Evolutionary conservation across 1,140 invertebrate species (phyloP).

Genomic region (Lordiphosa stackelbergi): DNA sequence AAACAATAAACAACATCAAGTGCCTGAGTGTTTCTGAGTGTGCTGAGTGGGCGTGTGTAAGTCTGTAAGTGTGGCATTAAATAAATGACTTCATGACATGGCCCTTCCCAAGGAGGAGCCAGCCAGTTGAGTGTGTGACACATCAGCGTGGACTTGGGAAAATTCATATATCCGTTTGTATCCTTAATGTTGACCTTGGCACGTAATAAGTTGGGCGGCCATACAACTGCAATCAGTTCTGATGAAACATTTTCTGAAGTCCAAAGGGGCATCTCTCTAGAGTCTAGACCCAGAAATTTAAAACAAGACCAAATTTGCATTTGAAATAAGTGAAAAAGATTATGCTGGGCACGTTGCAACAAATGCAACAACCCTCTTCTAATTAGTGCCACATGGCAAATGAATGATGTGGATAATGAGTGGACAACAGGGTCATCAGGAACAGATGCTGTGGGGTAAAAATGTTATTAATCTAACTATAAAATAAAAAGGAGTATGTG

Average conservation of each 20-base stretch:
- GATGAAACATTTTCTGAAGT: too few relatives aligned
- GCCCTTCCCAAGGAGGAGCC: too few relatives aligned
- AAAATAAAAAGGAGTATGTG: too few relatives aligned
- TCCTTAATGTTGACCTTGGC: too few relatives aligned
- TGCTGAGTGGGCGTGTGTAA: slow-evolving; percentile 4
- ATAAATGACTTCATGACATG: slow-evolving; percentile 20
- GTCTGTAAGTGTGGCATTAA: slow-evolving; percentile 19
- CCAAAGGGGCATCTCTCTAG: too few relatives aligned
- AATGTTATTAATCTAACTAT: too few relatives aligned
- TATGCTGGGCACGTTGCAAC: slow-evolving; percentile 5
- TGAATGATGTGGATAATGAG: neutral
- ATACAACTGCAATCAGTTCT: too few relatives aligned
- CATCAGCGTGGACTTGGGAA: too few relatives aligned
- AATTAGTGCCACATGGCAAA: slow-evolving; percentile 3
- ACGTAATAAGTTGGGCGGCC: too few relatives aligned
- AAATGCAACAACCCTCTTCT: slow-evolving; percentile 1
- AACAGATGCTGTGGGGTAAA: neutral
- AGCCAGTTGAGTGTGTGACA: too few relatives aligned
- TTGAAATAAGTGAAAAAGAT: neutral
- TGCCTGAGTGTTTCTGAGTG: slow-evolving; percentile 4
- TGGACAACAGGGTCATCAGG: neutral
- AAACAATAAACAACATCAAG: slow-evolving; percentile 12
- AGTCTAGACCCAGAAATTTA: neutral
- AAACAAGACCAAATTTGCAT: slow-evolving; percentile 5
- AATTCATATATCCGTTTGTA: too few relatives aligned